Evolutionary conservation across 2,113 vertebrate genomes (phyloP), one percentile per base, ranked within the genome.

Genomic region (Oophaga pumilio): DNA sequence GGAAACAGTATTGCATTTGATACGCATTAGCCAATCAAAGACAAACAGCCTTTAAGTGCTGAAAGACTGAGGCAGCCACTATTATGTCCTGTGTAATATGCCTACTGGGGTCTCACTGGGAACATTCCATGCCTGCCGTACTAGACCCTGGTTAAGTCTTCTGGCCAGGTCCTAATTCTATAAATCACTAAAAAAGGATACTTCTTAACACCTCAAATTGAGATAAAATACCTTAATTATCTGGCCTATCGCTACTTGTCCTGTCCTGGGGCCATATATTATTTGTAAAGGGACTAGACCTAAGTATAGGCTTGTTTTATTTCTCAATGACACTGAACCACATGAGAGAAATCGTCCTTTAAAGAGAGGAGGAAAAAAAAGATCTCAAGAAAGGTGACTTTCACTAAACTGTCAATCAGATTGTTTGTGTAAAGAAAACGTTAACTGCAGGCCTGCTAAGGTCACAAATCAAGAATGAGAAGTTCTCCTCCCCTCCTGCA

Each of bases 121-220:
- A 90, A 57, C 90, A 88, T 85, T 92, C 91, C 91, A 90, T 0
- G 26, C 20, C 73, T 86, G 90, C 86, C 26, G 7, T 0, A 79
- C 85, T 18, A 90, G 89, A 69, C 89, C 87, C 20, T 85, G 12
- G 12, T 10, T 43, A 83, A 89, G 69, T 86, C 90, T 89, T 89
- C 84, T 0, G 0, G 81, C 73, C 89, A 86, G 56, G 77, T 87
- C 84, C 2, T 24, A 43, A 59, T 77, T 26, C 93, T 93, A 92
- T 96, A 95, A 95, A 96, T 96, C 95, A 96, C 91, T 81, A 85
- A 78, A 91, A 93, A 94, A 93, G 95, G 94, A 96, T 93, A 92
- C 94, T 94, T 94, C 94, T 94, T 90, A 95, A 93, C 94, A 94
- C 93, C 93, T 94, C 93, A 94, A 94, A 96, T 97, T 93, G 95